Evolutionary conservation across 2,797 vertebrate genomes (phyloP).

Genomic region (Lophius americanus): DNA sequence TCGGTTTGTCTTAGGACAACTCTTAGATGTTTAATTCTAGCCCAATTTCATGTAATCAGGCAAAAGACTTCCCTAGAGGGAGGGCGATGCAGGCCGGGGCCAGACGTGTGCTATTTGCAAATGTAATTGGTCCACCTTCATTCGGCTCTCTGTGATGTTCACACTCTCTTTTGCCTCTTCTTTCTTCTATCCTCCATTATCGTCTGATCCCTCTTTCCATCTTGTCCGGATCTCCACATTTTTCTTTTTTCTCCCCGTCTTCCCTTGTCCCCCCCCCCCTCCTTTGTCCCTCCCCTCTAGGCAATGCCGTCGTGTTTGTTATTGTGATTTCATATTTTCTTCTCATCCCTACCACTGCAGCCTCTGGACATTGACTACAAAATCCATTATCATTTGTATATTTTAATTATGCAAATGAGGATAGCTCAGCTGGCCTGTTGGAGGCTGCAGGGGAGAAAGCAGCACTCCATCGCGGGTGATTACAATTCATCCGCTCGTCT

Average conservation of each 20-base stretch:
- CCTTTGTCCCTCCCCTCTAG: conserved; percentile 56
- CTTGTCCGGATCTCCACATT: conserved; percentile 30
- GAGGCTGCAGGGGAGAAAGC: conserved; percentile 99
- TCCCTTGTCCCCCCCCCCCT: conserved; percentile 17
- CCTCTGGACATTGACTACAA: conserved; percentile 99
- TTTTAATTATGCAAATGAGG: conserved; percentile 99
- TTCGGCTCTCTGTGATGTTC: conserved; percentile 69
- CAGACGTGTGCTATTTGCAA: conserved; percentile 90
- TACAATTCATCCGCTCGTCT: conserved; percentile 99
- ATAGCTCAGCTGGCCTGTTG: conserved; percentile 97
- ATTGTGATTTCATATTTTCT: conserved; percentile 99
- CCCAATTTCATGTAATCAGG: conserved; percentile 99
- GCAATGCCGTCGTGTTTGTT: conserved; percentile 89
- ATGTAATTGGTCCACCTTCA: conserved; percentile 93
- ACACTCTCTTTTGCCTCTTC: conserved; percentile 60
- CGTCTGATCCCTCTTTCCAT: conserved; percentile 42
- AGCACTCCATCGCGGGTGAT: conserved; percentile 99
- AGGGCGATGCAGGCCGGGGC: conserved; percentile 87
- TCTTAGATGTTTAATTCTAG: conserved; percentile 99
- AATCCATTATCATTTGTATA: conserved; percentile 99
- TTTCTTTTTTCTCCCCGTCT: conserved; percentile 49
- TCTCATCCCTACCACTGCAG: conserved; percentile 93
- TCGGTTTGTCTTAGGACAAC: conserved; percentile 92
- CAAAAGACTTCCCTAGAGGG: conserved; percentile 93
- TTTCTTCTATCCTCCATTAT: conserved; percentile 62